A percentile compares a stretch with the other conserved stretches of the same genome.
phyloP scores from a whole-genome alignment of 2,888 invertebrate species.

The Phytoseiulus persimilis region DNA sequence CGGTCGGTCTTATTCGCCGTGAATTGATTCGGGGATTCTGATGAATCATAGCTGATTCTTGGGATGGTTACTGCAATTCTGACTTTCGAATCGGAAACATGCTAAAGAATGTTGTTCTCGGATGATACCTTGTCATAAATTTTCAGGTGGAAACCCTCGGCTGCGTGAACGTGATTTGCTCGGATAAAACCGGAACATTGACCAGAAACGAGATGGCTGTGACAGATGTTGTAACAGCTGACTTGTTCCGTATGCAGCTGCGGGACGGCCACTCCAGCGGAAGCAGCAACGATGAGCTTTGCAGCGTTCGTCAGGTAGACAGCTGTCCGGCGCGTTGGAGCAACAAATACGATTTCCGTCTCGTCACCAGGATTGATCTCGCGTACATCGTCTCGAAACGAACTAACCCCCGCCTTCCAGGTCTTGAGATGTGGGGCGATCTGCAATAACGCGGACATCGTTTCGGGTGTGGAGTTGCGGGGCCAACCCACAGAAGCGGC shows the following conservation, averaged over 20 bases:
- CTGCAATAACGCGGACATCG: constrained; percentile 89
- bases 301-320: constrained; percentile 16
- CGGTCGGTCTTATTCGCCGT: too few species aligned
- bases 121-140: too few species aligned
- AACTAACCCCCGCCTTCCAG: neutral
- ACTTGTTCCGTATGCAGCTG: constrained; percentile 50
- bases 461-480: constrained; percentile 66
- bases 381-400: too few species aligned
- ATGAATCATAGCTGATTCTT: too few species aligned
- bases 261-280: constrained; percentile 18
- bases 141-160: constrained; percentile 53
- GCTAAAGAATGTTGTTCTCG: too few species aligned
- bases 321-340: too few species aligned
- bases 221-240: constrained; percentile 82
- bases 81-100: too few species aligned
- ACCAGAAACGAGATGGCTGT: constrained; percentile 99
- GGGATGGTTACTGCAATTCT: too few species aligned
- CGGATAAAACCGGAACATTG: constrained; percentile 96
- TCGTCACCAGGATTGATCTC: too few species aligned
- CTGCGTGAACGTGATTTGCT: constrained; percentile 81
- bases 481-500: constrained; percentile 99
- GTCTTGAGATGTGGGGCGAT: constrained; percentile 60
- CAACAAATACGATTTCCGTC: too few species aligned
- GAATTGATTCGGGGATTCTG: too few species aligned
- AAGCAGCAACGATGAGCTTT: neutral